Conservation (phyloP, 2,797 vertebrate species). For the Coregonus ussuriensis region DNA sequence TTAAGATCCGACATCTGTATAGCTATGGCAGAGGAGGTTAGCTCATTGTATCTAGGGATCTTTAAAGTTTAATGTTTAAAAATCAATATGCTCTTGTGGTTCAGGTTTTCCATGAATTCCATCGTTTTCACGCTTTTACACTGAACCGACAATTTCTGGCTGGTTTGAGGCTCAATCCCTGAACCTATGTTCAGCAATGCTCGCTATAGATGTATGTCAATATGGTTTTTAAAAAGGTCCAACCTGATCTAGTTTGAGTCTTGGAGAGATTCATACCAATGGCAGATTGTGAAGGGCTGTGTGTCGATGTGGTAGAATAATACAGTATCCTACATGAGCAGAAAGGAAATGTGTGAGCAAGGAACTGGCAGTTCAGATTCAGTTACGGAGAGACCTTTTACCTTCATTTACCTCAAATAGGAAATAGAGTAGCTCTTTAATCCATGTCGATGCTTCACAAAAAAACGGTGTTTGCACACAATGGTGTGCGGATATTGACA, state of each 20-base stretch:
- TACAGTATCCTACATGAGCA: not conserved
- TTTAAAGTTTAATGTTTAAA: too few species aligned
- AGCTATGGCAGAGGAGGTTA: not conserved
- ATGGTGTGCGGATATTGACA: not conserved
- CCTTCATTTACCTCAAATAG: conserved; percentile 1
- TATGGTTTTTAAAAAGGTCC: not conserved
- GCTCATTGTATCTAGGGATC: not conserved
- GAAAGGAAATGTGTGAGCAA: not conserved
- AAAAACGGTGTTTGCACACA: not conserved
- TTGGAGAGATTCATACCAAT: not conserved
- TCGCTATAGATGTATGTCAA: not conserved
- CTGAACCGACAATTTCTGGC: not conserved
- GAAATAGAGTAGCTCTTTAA: not conserved
- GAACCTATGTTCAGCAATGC: not conserved
- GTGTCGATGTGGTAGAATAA: not conserved
- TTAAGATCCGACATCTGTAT: not conserved
- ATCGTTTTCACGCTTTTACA: not conserved
- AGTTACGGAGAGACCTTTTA: not conserved
- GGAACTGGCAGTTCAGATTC: not conserved
- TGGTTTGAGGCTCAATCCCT: not conserved
- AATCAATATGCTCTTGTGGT: not conserved
- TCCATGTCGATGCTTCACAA: not conserved
- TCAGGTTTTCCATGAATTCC: not conserved
- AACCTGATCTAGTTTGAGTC: not conserved
- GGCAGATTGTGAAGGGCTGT: not conserved